Base-by-base conservation (phyloP, 1,140 invertebrate genomes). In the Heliconius himera region DNA sequence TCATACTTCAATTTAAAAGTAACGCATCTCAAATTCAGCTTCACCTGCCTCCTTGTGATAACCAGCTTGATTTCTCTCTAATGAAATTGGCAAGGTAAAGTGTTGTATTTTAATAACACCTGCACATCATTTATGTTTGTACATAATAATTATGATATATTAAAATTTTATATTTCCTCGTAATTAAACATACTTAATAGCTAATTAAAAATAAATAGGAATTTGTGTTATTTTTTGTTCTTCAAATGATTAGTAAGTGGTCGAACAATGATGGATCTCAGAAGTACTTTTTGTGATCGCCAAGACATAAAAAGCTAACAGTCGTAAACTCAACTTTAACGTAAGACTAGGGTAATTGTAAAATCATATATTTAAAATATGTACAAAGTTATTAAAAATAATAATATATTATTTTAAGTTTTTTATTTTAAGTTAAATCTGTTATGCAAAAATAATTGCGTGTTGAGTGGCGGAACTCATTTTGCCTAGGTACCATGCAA, bases 111-210 rank as follows among this genome's bases (percentile, higher is more conserved):
- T 29, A 66, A 66, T 29, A 66, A 66, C 60, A 66, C 60, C 60
- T 29, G 60, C 60, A 66, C 56, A 60, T 60, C n/a, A 60, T 22
- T 26, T 66, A 66, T 29, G 60, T 66, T 26, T 66, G 3, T 66
- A 66, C 26, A 29, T 66, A 22, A 29, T 66, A 66, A 66, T 66
- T 66, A 66, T 66, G 11, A 66, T 66, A 22, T 66, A 66, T 66
- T 66, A 66, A 66, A 66, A 66, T 66, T 66, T 66, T 66, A 66
- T 29, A 66, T 66, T 66, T 26, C 60, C 60, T 66, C 60, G 60
- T 66, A 66, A 66, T 66, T 26, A 66, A 66, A 29, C 11, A 29
- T 66, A 26, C 8, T 29, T 29, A 66, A 66, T 66, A 13, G 60
- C 3, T 26, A 66, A 66, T 66, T 66, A 66, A 66, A 66, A 66